phyloP scores from a whole-genome alignment of 1,140 invertebrate species.

The Drosophila tani region DNA sequence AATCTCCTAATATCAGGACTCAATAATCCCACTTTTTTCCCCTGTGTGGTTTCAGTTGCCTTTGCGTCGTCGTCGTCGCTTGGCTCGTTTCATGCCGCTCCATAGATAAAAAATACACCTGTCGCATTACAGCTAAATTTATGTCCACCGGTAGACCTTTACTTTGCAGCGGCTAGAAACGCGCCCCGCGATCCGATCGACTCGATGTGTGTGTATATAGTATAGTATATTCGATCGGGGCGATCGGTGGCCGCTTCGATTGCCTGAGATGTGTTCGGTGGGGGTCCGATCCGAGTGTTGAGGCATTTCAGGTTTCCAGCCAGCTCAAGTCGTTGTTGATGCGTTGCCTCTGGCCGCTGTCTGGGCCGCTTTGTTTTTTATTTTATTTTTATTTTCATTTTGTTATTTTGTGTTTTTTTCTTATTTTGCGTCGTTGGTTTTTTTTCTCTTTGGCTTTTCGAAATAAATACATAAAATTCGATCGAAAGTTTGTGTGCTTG shows the following conservation, averaged over 20 bases:
- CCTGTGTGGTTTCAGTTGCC: conserved; percentile 36
- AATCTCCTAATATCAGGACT: background rate
- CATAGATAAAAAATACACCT: conserved; percentile 84
- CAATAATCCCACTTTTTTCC: conserved; percentile 1
- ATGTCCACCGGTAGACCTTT: conserved; percentile 84
- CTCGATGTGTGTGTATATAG: conserved; percentile 20
- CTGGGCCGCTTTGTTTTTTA: conserved; percentile 66
- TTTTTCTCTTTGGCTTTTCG: conserved; percentile 43
- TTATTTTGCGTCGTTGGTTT: conserved; percentile 35
- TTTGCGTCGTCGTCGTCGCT: conserved; percentile 17
- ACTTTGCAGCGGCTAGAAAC: conserved; percentile 80
- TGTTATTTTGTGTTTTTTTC: conserved; percentile 31
- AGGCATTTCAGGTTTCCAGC: conserved; percentile 77
- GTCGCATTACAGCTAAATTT: conserved; percentile 84
- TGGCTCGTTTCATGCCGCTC: conserved; percentile 73
- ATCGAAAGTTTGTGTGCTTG: conserved; percentile 76
- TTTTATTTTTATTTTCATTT: conserved; percentile 29
- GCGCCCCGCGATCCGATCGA: conserved; percentile 47
- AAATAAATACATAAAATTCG: conserved; percentile 81
- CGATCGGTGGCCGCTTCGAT: conserved; percentile 67
- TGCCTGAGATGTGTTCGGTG: conserved; percentile 65
- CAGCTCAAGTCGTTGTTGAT: conserved; percentile 60
- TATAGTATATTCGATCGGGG: conserved; percentile 61
- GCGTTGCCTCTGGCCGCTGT: conserved; percentile 75
- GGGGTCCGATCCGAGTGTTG: conserved; percentile 70